Evolutionary conservation across 2,888 invertebrate species (phyloP).

Genomic region (Bimastos eiseni): DNA sequence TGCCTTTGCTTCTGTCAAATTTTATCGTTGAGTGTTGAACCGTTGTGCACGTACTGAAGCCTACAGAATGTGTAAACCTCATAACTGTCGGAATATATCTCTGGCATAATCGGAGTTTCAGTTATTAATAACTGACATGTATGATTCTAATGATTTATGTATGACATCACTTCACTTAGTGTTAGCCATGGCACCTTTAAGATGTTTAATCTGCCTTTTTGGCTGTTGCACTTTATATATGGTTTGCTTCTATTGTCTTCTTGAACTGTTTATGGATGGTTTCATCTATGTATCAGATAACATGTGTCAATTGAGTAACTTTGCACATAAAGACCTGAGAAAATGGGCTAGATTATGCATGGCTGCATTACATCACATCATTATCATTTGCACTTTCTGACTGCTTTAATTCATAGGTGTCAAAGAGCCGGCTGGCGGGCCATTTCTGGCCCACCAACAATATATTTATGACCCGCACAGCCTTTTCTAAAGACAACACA

Average conservation of each 20-base stretch:
- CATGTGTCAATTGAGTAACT: background rate
- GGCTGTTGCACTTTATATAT: background rate
- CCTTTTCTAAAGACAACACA: too few species aligned
- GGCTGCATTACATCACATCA: background rate
- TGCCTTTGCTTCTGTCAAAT: background rate
- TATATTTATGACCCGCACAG: too few species aligned
- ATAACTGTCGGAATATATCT: background rate
- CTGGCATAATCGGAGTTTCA: background rate
- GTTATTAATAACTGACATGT: background rate
- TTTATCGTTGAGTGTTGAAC: background rate
- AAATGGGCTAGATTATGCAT: background rate
- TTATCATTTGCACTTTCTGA: background rate
- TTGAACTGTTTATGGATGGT: background rate
- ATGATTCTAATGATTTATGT: background rate
- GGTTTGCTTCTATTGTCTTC: background rate
- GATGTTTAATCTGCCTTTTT: background rate
- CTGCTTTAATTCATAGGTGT: too few species aligned
- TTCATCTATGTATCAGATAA: background rate
- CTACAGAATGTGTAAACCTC: background rate
- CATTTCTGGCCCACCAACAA: too few species aligned
- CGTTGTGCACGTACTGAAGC: background rate
- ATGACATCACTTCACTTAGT: background rate
- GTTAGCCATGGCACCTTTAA: background rate
- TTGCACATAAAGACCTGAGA: background rate
- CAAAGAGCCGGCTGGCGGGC: too few species aligned